Evolutionary conservation across 2,888 invertebrate genomes (phyloP), one percentile per base, ranked within the genome.

Genomic region (Rhingia campestris): DNA sequence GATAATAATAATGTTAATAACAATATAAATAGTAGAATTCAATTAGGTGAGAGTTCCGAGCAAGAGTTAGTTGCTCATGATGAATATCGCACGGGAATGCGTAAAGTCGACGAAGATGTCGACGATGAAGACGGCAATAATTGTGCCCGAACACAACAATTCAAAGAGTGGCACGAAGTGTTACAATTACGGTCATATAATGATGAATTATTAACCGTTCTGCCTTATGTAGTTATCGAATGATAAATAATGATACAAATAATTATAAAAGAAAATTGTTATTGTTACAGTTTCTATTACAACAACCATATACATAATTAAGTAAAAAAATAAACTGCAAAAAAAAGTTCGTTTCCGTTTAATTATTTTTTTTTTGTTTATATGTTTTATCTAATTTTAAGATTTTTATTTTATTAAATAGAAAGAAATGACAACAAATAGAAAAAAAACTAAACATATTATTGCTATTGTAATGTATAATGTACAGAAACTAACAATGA

Each of bases 151-250:
- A 85, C 87, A 45, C 89, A 91, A 76, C 86, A 90, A 89, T 99
- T 98, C 93, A 94, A 95, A 87, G 96, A 97, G 92, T 99, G 98
- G 97, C 96, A 97, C 92, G 95, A 98, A 92, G 95, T 96, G 90
- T 94, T 95, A 87, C 94, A 95, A 88, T 92, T 94, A 89, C 93
- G 93, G 89, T 95, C 96, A 84, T 94, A 94, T 88, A 94, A 96
- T 89, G 96, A 95, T 89, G 95, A 96, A 91, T 93, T 94, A 90
- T 94, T 98, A 91, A 94, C 96, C 92, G 97, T 98, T 93, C 94
- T 98, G 94, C 98, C 98, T 93, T 99, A 99, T 93, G 97, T 98
- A 92, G 96, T 98, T 92, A 96, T 98, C 92, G 98, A 98, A 95
- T 98, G 93, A 92, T 87, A 80, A 79, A 79, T 64, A 73, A 63